A percentile compares a stretch with the other conserved stretches of the same genome.
These are phyloP conservation scores for Otocyon megalotis DNA, from an alignment of 2,113 vertebrate genomes.

Conservation along the genomic window DNA sequence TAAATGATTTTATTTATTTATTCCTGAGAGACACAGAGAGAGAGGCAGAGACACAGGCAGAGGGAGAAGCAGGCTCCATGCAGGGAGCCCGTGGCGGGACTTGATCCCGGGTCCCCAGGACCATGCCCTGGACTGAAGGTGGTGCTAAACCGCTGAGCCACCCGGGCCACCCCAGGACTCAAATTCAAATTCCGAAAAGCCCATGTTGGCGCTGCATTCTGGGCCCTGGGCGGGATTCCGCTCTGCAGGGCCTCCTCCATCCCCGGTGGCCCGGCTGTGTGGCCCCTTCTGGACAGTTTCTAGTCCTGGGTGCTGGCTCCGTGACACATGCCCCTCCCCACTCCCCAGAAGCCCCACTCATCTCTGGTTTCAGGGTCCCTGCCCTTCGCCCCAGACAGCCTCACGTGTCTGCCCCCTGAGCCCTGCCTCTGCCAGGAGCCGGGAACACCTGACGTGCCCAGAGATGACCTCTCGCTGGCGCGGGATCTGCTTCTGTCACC, in stretches of 20 bases:
- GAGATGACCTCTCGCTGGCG: background rate
- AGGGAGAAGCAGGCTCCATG: no score
- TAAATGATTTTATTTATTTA: no score
- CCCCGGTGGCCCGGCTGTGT: background rate
- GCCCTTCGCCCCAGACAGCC: no score
- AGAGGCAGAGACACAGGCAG: no score
- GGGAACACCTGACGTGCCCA: background rate
- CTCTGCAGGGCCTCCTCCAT: background rate
- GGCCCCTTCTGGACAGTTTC: background rate
- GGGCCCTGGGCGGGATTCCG: background rate
- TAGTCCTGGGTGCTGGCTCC: background rate
- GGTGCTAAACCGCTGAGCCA: no score
- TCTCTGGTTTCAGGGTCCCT: background rate
- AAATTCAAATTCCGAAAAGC: background rate
- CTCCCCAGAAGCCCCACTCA: background rate
- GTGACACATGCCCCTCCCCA: accelerated
- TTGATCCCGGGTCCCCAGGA: no score
- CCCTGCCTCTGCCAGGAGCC: background rate
- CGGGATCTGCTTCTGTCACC: background rate
- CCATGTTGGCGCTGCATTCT: background rate
- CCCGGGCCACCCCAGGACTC: no score
- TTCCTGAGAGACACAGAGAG: no score
- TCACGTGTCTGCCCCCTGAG: background rate
- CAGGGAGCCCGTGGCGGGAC: no score
- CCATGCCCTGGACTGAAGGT: no score